Evolutionary conservation across 1,140 invertebrate genomes (phyloP).

Genomic region (Formica exsecta): DNA sequence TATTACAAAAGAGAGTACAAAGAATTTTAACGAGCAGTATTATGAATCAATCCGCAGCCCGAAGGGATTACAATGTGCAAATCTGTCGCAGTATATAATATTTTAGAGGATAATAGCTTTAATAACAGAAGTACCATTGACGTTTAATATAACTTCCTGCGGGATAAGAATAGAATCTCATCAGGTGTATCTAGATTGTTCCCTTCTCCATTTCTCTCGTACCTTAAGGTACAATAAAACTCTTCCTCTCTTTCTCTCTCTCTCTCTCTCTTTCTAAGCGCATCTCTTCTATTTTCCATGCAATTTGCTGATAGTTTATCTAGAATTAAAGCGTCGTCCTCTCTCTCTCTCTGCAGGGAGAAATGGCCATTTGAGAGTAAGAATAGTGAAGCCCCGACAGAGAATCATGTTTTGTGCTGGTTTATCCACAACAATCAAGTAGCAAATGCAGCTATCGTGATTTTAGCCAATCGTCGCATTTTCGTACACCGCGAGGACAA

Average conservation of each 20-base stretch:
- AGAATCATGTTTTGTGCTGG: neutral
- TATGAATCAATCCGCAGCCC: neutral
- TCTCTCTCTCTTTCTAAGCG: neutral
- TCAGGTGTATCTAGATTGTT: constrained; percentile 53
- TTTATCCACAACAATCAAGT: constrained; percentile 10
- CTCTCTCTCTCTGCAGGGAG: neutral
- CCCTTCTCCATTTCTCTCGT: neutral
- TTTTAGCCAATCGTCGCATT: constrained; percentile 11
- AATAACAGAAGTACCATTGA: constrained; percentile 49
- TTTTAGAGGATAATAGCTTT: constrained; percentile 37
- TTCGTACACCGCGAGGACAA: neutral
- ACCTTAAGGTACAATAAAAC: constrained; percentile 34
- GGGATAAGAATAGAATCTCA: constrained; percentile 72
- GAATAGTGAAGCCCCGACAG: neutral
- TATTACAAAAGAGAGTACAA: constrained; percentile 7
- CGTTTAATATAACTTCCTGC: constrained; percentile 68
- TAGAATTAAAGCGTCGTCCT: constrained; percentile 45
- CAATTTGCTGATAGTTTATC: constrained; percentile 60
- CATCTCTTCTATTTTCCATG: constrained; percentile 35
- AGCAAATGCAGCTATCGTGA: neutral
- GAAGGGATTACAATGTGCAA: constrained; percentile 18
- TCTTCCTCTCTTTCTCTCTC: neutral
- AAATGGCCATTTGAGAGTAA: neutral
- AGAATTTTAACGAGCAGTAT: constrained; percentile 27
- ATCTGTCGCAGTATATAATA: constrained; percentile 42